Evolutionary conservation across 2,888 invertebrate genomes (phyloP).

Genomic region (Sphaeridia pumilis): DNA sequence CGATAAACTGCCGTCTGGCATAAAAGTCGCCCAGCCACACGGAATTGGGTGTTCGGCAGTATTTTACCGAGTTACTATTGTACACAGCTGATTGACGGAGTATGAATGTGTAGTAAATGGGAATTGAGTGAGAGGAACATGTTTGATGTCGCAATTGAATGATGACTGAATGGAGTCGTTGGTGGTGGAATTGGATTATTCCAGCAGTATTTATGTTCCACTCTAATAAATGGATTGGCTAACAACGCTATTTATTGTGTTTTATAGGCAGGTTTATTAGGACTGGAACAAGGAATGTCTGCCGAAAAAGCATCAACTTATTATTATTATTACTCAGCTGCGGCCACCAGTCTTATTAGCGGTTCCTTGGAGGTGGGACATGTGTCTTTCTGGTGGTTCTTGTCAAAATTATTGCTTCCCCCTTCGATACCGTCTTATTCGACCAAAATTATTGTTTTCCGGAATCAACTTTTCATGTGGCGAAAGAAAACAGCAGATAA

Average conservation of each 20-base stretch:
- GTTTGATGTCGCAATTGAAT: conserved; percentile 4
- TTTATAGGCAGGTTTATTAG: conserved; percentile 1
- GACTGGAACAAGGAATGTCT: neutral
- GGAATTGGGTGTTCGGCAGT: too few relatives aligned
- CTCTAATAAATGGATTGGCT: conserved; percentile 2
- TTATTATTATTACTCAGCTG: too few relatives aligned
- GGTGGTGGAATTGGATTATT: neutral
- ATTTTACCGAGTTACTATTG: too few relatives aligned
- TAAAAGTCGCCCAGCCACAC: too few relatives aligned
- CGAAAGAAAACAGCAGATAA: too few relatives aligned
- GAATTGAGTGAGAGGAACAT: neutral
- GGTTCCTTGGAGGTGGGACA: conserved; percentile 2
- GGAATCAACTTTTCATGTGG: too few relatives aligned
- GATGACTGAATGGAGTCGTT: conserved; percentile 1
- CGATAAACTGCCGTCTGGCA: too few relatives aligned
- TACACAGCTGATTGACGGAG: too few relatives aligned
- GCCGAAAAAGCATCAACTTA: neutral
- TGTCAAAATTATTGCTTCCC: too few relatives aligned
- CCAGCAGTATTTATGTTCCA: neutral
- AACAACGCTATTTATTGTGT: conserved; percentile 3
- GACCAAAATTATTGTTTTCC: too few relatives aligned
- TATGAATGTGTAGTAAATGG: neutral
- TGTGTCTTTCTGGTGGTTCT: neutral
- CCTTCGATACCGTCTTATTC: too few relatives aligned
- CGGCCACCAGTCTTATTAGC: conserved; percentile 3